phyloP scores from a whole-genome alignment of 1,140 invertebrate species.

The Drosophila guanche region DNA sequence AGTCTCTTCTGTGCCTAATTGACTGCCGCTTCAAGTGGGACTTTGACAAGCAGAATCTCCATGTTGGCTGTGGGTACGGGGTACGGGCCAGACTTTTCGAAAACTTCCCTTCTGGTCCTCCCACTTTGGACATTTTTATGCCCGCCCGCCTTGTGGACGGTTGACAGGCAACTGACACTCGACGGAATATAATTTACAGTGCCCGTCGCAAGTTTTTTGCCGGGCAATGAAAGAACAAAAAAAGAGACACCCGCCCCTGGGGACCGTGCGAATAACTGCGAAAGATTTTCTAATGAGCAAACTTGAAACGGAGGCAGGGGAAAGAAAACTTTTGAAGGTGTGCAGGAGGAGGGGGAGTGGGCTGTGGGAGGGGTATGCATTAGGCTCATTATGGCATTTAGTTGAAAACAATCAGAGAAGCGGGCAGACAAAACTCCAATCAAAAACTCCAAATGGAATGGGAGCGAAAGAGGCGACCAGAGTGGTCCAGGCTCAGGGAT shows the following conservation, averaged over 20 bases:
- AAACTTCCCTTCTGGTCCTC: constrained; percentile 42
- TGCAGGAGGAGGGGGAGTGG: constrained; percentile 1
- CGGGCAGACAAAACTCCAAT: constrained; percentile 16
- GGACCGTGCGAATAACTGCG: constrained; percentile 43
- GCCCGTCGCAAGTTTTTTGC: constrained; percentile 46
- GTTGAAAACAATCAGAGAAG: constrained; percentile 38
- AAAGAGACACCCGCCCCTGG: constrained; percentile 4
- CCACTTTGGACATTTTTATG: constrained; percentile 31
- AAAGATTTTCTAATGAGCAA: constrained; percentile 76
- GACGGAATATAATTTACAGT: constrained; percentile 66
- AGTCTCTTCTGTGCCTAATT: constrained; percentile 63
- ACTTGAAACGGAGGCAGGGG: constrained; percentile 40
- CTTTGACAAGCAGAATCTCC: not conserved
- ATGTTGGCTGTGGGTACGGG: constrained; percentile 1
- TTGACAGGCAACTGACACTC: constrained; percentile 65
- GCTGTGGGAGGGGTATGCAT: constrained; percentile 2
- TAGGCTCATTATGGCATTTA: constrained; percentile 59
- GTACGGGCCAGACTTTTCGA: constrained; percentile 43
- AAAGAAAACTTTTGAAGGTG: constrained; percentile 27
- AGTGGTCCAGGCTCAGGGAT: too few relatives aligned
- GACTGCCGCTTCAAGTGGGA: constrained; percentile 57
- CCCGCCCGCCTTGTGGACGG: not conserved
- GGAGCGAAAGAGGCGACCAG: not conserved
- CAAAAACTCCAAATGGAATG: constrained; percentile 36
- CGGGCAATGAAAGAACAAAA: constrained; percentile 20